Base-by-base conservation (phyloP, 2,113 vertebrate species). In the Oreocharis arfaki region DNA sequence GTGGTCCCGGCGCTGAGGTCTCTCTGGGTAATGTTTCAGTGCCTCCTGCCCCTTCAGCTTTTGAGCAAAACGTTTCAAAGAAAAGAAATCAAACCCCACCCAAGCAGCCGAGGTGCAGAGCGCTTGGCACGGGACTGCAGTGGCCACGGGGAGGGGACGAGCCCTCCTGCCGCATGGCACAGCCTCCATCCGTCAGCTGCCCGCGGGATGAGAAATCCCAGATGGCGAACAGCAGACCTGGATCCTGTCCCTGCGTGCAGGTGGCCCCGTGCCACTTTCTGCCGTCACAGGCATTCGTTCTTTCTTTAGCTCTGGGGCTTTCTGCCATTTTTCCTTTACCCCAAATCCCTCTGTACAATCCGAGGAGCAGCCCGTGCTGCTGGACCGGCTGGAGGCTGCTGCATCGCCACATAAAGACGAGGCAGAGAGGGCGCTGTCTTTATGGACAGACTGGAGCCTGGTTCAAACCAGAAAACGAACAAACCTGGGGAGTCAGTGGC, bases 61-160 rank as follows among this genome's bases (percentile, higher is more conserved):
- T 42, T 23, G 39, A 89, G 55, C 16, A 84, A 94, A 90, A 65
- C 0, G 4, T 26, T 46, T 33, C 42, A 61, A 60, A 67, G 47
- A 2, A 14, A 10, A 26, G 19, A 55, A 46, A 7, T 0, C 17
- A 22, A 39, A 5, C 1, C 6, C 16, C 26, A 16, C 2, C 4
- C 53, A 21, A 19, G 15, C 33, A 13, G 49, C 11, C 0, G 0
- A 75, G 61, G 83, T 49, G 3, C 10, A 84, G 61, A 55, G 37
- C 1, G 0, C 55, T 77, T 89, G 89, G 87, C 71, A 71, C 13
- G 3, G 56, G 69, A 23, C 13, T 44, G 70, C 7, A 26, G 80
- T 5, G 84, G 74, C 30, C 67, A 30, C 1, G 3, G 75, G 50
- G 83, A 95, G 74, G 81, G 68, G 74, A 70, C 0, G 3, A 71